These are phyloP conservation scores for Sebastes glaucus DNA, from an alignment of 2,797 vertebrate genomes.

Conservation along the genomic window DNA sequence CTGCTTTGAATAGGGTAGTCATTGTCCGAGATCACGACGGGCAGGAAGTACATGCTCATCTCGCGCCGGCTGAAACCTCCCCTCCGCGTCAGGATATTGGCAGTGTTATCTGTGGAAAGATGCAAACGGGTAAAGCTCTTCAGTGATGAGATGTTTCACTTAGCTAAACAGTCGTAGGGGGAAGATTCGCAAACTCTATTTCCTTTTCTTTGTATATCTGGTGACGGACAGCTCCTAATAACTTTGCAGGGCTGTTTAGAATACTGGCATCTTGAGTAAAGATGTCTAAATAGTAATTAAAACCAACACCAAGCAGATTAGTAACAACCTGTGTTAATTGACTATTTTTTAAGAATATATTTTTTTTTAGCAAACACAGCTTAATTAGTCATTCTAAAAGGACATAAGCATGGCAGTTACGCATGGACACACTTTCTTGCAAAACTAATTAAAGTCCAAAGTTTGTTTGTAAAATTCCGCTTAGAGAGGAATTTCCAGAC, in stretches of 20 bases:
- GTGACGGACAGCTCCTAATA: background rate
- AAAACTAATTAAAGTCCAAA: constrained; percentile 19
- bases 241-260: background rate
- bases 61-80: constrained; percentile 93
- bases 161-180: background rate
- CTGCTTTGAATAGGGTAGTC: constrained; percentile 96
- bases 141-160: background rate
- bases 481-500: background rate
- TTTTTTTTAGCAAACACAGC: background rate
- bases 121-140: background rate
- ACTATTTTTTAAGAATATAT: background rate
- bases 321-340: background rate
- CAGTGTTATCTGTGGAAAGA: constrained; percentile 90
- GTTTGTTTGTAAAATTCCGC: background rate
- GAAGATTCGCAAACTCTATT: background rate
- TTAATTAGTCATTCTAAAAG: background rate
- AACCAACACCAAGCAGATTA: background rate
- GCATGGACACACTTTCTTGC: background rate
- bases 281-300: background rate
- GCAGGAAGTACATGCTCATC: constrained; percentile 92
- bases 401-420: background rate
- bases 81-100: constrained; percentile 92
- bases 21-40: constrained; percentile 95
- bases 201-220: background rate
- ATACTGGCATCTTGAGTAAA: background rate